A percentile compares a stretch with the other conserved stretches of the same genome.
phyloP scores from a whole-genome alignment of 2,888 invertebrate genomes.

The Odontocolon sp. region DNA sequence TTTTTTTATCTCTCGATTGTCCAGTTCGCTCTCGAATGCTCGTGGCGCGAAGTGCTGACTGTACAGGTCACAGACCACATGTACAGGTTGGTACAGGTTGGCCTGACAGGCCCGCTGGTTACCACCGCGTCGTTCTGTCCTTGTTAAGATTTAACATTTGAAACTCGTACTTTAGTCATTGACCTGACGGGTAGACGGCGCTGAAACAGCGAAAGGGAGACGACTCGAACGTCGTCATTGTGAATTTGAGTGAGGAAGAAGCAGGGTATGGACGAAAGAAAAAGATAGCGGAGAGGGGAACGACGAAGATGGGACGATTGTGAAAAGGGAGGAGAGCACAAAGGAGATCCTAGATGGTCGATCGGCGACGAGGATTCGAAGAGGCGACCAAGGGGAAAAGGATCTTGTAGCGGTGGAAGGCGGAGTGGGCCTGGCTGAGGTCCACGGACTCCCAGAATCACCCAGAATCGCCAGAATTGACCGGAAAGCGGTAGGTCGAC shows the following conservation, averaged over 20 bases:
- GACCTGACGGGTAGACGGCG: constrained; percentile 72
- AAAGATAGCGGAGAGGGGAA: not conserved
- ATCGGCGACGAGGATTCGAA: constrained; percentile 1
- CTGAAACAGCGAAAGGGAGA: constrained; percentile 59
- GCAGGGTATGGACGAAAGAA: not conserved
- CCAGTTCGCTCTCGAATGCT: no score
- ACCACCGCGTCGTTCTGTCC: constrained; percentile 59
- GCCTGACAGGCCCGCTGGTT: constrained; percentile 56
- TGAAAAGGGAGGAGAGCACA: constrained; percentile 24
- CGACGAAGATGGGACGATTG: not conserved
- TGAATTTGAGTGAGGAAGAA: not conserved
- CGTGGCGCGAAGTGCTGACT: constrained; percentile 38
- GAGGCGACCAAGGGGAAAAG: constrained; percentile 2
- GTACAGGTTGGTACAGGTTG: constrained; percentile 60
- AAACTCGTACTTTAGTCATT: constrained; percentile 69
- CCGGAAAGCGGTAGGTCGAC: constrained; percentile 18
- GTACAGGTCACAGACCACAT: constrained; percentile 60
- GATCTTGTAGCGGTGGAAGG: constrained; percentile 1
- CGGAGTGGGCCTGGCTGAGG: constrained; percentile 7
- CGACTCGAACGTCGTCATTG: not conserved
- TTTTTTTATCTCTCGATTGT: no score
- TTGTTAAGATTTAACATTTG: constrained; percentile 63
- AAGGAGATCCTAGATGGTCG: constrained; percentile 16
- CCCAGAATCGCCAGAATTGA: constrained; percentile 2
- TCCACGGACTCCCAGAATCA: not conserved